These are phyloP conservation scores for Virgularia gustaviana DNA, from an alignment of 92 coral and sea anemone species.

Conservation along the genomic window DNA sequence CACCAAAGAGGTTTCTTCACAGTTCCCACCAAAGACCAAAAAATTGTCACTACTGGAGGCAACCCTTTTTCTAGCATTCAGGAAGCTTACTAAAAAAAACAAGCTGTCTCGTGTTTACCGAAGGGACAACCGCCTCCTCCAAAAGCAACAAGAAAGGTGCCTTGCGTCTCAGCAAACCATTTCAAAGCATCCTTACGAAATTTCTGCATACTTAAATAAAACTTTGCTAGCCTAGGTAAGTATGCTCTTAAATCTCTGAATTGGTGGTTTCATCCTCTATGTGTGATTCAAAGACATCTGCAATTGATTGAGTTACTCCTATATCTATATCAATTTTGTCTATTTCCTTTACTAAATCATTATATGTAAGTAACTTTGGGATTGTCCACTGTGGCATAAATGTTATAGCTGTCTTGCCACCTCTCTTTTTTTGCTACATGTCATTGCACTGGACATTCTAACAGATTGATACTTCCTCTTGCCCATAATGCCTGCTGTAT, in stretches of 20 bases:
- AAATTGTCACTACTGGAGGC: constrained; percentile 67
- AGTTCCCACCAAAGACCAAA: constrained; percentile 60
- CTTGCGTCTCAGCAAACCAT: constrained; percentile 76
- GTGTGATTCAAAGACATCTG: constrained; percentile 33
- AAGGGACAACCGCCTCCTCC: constrained; percentile 76
- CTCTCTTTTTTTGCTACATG: constrained; percentile 42
- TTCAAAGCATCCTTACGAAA: constrained; percentile 55
- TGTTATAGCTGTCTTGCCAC: constrained; percentile 48
- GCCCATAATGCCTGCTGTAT: constrained; percentile 58
- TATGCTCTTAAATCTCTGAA: constrained; percentile 48
- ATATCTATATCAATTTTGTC: constrained; percentile 58
- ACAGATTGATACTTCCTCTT: constrained; percentile 61
- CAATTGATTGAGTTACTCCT: constrained; percentile 39
- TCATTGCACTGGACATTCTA: constrained; percentile 50
- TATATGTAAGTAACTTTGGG: constrained; percentile 65
- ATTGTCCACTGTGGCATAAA: constrained; percentile 54
- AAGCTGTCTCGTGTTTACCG: constrained; percentile 62
- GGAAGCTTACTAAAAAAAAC: constrained; percentile 60
- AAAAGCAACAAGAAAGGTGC: constrained; percentile 60
- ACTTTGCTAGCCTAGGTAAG: constrained; percentile 53
- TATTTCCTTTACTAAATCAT: constrained; percentile 44
- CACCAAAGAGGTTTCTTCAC: constrained; percentile 59
- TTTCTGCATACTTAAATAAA: constrained; percentile 46
- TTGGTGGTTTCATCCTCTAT: constrained; percentile 48
- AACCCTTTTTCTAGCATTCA: constrained; percentile 59